These are phyloP conservation scores for Acanthiza pusilla DNA, from an alignment of 2,797 vertebrate species.

Conservation along the genomic window DNA sequence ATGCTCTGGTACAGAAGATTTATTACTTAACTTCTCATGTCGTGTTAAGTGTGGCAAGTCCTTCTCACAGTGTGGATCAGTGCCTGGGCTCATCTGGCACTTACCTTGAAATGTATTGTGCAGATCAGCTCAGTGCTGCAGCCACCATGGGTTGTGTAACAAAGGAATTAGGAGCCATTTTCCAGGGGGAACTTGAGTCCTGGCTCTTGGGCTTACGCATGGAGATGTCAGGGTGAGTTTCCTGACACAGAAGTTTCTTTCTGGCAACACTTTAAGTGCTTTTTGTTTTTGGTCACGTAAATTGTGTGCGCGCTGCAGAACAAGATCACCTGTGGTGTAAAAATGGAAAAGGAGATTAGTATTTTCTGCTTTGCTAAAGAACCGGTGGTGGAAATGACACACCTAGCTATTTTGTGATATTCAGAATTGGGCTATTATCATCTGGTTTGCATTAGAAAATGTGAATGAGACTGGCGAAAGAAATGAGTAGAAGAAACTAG, in stretches of 20 bases:
- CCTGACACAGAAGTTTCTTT: not conserved
- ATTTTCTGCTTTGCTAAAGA: not conserved
- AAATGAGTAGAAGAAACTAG: not conserved
- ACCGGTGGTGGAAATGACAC: not conserved
- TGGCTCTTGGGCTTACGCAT: not conserved
- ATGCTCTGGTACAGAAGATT: too few relatives aligned
- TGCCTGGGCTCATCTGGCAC: too few relatives aligned
- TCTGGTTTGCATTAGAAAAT: not conserved
- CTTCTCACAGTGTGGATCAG: too few relatives aligned
- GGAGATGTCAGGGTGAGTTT: not conserved
- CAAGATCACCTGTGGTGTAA: not conserved
- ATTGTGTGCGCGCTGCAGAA: not conserved
- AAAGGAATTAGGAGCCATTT: not conserved
- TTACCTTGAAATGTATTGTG: too few relatives aligned
- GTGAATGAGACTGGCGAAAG: not conserved
- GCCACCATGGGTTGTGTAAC: fast-evolving
- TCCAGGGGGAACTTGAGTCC: not conserved
- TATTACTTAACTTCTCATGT: too few relatives aligned
- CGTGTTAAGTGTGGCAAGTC: too few relatives aligned
- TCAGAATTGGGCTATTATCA: not conserved
- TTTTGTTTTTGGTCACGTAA: not conserved
- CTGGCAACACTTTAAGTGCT: not conserved
- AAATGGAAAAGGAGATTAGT: not conserved
- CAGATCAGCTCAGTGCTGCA: not conserved
- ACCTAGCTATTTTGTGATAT: not conserved